Percentiles rank a stretch among this genome's conserved stretches.
These are phyloP conservation scores for Agonopterix arenella DNA, from an alignment of 2,888 invertebrate species.

Conservation along the genomic window DNA sequence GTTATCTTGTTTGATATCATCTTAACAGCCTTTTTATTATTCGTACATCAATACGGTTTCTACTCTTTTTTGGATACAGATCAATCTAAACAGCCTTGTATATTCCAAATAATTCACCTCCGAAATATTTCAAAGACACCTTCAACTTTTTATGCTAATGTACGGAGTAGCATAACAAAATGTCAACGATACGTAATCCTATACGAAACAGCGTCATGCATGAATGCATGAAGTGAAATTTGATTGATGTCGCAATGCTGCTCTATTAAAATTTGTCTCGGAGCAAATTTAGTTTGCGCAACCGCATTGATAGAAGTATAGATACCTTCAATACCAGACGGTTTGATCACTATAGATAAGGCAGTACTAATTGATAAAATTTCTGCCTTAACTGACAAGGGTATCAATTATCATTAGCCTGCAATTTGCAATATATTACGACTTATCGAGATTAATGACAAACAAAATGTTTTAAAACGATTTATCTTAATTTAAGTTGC, in stretches of 20 bases:
- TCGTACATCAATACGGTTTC: too few species aligned
- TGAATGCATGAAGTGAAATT: conserved; percentile 30
- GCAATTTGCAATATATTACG: conserved; percentile 11
- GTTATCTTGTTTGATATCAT: background rate
- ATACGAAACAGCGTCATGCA: conserved; percentile 28
- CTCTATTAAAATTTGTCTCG: conserved; percentile 41
- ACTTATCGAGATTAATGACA: conserved; percentile 15
- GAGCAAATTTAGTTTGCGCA: conserved; percentile 36
- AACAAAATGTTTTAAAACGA: conserved; percentile 8
- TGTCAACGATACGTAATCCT: conserved; percentile 49
- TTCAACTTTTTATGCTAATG: conserved; percentile 52
- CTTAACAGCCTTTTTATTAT: too few species aligned
- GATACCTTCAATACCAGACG: conserved; percentile 14
- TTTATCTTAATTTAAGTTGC: conserved; percentile 9
- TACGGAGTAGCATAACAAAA: conserved; percentile 37
- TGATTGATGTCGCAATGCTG: conserved; percentile 42
- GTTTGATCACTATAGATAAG: conserved; percentile 27
- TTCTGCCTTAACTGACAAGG: conserved; percentile 37
- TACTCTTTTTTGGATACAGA: too few species aligned
- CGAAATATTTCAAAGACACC: conserved; percentile 30
- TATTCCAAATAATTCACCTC: conserved; percentile 2
- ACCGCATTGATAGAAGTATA: conserved; percentile 17
- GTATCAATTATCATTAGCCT: conserved; percentile 30
- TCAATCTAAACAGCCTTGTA: too few species aligned
- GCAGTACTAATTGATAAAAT: conserved; percentile 34